Evolutionary conservation across 2,888 invertebrate species (phyloP).

Genomic region (Cataglyphis albicans): DNA sequence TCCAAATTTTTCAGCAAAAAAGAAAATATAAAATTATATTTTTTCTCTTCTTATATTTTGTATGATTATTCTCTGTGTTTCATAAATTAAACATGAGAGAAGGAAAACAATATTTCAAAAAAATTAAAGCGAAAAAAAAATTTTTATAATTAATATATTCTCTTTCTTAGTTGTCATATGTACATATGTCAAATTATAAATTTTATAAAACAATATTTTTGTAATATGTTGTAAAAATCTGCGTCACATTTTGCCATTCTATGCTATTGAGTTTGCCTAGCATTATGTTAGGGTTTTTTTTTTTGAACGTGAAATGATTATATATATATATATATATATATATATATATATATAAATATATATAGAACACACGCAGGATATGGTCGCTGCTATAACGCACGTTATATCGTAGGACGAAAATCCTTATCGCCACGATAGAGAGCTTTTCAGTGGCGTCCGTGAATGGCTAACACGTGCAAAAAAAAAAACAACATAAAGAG

Average conservation of each 20-base stretch:
- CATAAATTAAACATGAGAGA: neutral
- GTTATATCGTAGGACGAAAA: constrained; percentile 34
- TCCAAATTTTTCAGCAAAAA: constrained; percentile 1
- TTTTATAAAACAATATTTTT: neutral
- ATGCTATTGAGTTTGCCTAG: too few species aligned
- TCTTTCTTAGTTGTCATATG: neutral
- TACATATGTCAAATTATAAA: neutral
- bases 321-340: neutral
- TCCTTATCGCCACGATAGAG: constrained; percentile 36
- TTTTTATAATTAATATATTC: neutral
- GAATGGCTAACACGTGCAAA: constrained; percentile 23
- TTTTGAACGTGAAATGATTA: constrained; percentile 2
- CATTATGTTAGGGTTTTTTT: constrained; percentile 23
- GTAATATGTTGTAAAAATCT: neutral
- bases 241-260: too few species aligned
- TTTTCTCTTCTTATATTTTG: neutral
- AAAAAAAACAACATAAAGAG: constrained; percentile 30
- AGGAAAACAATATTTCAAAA: neutral
- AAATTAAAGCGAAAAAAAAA: neutral
- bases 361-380: constrained; percentile 30
- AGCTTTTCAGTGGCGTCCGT: constrained; percentile 31
- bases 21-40: neutral
- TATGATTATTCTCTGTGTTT: neutral
- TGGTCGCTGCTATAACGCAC: constrained; percentile 6
- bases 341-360: constrained; percentile 19